These are phyloP conservation scores for Ciconia boyciana DNA, from an alignment of 2,113 vertebrate species.

Conservation along the genomic window DNA sequence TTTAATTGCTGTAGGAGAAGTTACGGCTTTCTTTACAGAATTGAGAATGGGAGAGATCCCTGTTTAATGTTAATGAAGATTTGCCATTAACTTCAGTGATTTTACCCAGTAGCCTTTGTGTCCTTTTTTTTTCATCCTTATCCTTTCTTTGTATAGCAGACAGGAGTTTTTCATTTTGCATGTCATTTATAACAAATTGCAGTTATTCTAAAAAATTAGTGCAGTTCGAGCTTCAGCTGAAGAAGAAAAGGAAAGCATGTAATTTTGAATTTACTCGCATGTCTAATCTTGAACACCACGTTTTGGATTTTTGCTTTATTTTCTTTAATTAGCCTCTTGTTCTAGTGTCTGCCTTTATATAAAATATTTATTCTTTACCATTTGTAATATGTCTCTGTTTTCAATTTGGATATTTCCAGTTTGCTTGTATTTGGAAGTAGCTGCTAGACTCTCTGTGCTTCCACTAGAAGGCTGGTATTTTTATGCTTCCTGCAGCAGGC, in stretches of 20 bases:
- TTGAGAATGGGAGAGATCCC: neutral
- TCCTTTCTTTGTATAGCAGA: neutral
- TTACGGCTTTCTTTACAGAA: neutral
- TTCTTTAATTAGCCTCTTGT: neutral
- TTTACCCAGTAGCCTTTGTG: neutral
- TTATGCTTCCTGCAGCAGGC: neutral
- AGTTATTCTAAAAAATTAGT: neutral
- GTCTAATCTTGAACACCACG: neutral
- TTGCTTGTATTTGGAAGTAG: neutral
- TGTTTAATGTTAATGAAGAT: neutral
- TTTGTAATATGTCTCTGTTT: neutral
- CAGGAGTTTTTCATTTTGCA: neutral
- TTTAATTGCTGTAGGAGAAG: neutral
- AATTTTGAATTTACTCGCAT: neutral
- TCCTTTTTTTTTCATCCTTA: neutral
- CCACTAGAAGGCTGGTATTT: neutral
- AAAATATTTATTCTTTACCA: neutral
- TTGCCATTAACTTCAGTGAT: neutral
- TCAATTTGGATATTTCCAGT: neutral
- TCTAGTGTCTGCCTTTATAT: neutral
- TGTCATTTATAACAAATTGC: neutral
- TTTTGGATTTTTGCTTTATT: neutral
- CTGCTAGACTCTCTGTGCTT: neutral
- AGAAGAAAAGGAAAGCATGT: neutral
- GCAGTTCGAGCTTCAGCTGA: neutral